Evolutionary conservation across 2,113 vertebrate species (phyloP), one percentile per base, ranked within the genome.

Genomic region (Gopherus flavomarginatus): DNA sequence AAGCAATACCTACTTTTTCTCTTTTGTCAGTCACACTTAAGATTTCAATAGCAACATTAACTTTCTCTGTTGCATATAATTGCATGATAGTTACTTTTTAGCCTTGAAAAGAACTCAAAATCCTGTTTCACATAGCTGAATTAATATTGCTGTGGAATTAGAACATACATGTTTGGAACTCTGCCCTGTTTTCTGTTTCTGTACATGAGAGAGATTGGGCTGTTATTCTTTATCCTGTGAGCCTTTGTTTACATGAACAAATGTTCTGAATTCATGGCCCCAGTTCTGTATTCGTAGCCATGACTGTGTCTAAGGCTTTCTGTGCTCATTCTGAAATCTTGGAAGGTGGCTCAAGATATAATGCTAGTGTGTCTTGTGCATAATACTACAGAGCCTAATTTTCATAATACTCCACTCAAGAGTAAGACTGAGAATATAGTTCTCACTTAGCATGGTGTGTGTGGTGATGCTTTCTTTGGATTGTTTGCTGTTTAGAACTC

Each of bases 401-500:
- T 49, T 31, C 29, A 9, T 29, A 42, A 42, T 11, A 69, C 16
- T n/a, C 49, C 42, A 42, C 21, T 62, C 22, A 3, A 0, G 1
- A 42, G 4, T 11, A 24, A 57, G 4, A 13, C 19, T 3, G 65
- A 8, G 29, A 22, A 13, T 77, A 5, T 77, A 11, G 38, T 77
- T 77, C 42, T 77, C 42, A 27, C 38, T 47, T 57, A 75, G 53
- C 44, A 27, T 59, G 44, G 83, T 57, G 82, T 11, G 2, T 4
- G 38, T 19, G 47, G 29, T 16, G 86, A 27, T 11, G 1, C 12
- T 42, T 52, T n/a, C 13, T 78, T 24, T 42, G 24, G 5, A 8
- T 50, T 44, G 1, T 44, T 95, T 79, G 88, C 27, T 57, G 29
- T 65, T 5, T 80, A 98, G 99, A 96, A 99, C 98, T 19, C 99